Conservation (phyloP, 1,140 invertebrate genomes). For the Bombus superbus region DNA sequence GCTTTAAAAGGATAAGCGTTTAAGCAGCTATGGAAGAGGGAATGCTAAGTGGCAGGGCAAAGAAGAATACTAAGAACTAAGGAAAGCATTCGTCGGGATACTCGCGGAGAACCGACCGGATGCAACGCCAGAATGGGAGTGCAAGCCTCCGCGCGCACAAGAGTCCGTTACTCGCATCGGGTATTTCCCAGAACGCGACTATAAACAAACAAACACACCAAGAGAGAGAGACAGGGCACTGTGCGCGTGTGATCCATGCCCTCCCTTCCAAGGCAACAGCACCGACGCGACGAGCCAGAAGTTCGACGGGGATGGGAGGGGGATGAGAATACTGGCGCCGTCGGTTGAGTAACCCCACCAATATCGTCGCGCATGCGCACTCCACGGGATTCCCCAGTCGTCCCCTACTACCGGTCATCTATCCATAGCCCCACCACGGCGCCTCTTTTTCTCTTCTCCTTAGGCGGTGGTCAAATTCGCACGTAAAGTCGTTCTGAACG, state of each 20-base stretch:
- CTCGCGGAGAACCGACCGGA: conserved; percentile 75
- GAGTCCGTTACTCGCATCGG: conserved; percentile 79
- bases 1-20: conserved; percentile 44
- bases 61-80: conserved; percentile 39
- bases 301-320: conserved; percentile 31
- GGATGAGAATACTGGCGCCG: conserved; percentile 67
- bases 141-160: conserved; percentile 68
- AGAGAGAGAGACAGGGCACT: conserved; percentile 37
- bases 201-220: conserved; percentile 79
- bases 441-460: conserved; percentile 22
- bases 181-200: conserved; percentile 80
- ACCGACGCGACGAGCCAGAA: conserved; percentile 55
- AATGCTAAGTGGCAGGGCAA: conserved; percentile 38
- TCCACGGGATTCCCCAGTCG: conserved; percentile 54
- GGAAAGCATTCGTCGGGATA: conserved; percentile 46
- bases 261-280: conserved; percentile 66
- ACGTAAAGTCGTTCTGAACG: conserved; percentile 61
- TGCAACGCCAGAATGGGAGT: conserved; percentile 79
- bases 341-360: conserved; percentile 64
- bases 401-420: conserved; percentile 44
- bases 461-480: conserved; percentile 58
- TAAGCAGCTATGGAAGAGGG: conserved; percentile 27
- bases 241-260: conserved; percentile 60
- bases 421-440: conserved; percentile 40
- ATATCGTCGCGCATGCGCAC: conserved; percentile 66